A percentile compares a stretch with the other conserved stretches of the same genome.
Conservation (phyloP, 2,113 vertebrate species). For the Engraulis encrasicolus region DNA sequence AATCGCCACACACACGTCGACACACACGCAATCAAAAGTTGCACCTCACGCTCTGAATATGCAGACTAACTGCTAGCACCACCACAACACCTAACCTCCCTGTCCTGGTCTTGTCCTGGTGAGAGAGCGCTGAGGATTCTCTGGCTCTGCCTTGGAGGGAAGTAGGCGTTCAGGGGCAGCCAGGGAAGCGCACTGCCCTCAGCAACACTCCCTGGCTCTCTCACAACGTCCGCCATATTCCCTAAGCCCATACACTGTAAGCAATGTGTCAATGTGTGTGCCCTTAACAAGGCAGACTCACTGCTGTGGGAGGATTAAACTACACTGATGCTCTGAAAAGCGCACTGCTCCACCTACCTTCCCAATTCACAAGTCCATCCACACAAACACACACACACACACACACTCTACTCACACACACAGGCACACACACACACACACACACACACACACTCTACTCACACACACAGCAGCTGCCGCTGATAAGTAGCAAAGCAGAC, state of each 20-base stretch:
- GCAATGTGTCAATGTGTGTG: not conserved
- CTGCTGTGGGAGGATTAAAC: not conserved
- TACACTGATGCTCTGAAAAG: not conserved
- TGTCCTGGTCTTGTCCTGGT: not conserved
- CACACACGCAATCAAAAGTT: not conserved
- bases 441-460: too few relatives aligned
- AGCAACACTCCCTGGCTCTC: not conserved
- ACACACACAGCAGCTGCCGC: not conserved
- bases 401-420: too few relatives aligned
- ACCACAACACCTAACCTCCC: not conserved
- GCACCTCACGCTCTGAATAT: not conserved
- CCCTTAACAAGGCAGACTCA: not conserved
- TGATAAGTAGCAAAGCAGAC: slow-evolving; percentile 38
- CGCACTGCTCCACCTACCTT: not conserved
- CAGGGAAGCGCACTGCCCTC: slow-evolving; percentile 26
- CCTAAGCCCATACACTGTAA: not conserved
- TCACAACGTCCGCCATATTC: not conserved
- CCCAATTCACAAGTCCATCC: not conserved
- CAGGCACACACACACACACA: not conserved
- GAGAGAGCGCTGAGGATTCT: not conserved
- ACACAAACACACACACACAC: not conserved
- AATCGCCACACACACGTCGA: not conserved
- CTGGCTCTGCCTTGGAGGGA: slow-evolving; percentile 27
- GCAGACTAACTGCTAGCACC: not conserved
- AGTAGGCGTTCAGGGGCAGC: slow-evolving; percentile 54